Evolutionary conservation across 1,140 invertebrate genomes (phyloP), one percentile per base, ranked within the genome.

Genomic region (Drosophila lini): DNA sequence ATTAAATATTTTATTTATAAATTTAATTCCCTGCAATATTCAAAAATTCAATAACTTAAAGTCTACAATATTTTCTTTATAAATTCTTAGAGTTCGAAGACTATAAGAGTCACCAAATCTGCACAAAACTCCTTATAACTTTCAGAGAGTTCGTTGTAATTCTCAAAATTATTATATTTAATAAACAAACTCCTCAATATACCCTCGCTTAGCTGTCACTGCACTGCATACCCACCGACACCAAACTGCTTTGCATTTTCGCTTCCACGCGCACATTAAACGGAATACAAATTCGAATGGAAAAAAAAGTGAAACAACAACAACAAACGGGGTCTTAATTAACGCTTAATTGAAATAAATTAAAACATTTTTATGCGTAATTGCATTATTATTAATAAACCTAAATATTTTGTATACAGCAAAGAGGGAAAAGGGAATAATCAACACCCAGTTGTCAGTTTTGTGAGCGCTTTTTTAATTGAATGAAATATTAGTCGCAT

Each of bases 361-460:
- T 90, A 90, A 91, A 90, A 90, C 86, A 90, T 90, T 90, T 90
- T 90, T 90, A 90, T 90, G 86, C 86, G 88, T 90, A 90, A 90
- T 90, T 90, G 86, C 86, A 90, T 90, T 90, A 90, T 90, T 90
- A 90, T 90, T 90, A 85, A 90, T 90, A 90, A 90, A 91, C 81
- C 86, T 90, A 90, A 90, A 90, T 90, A 90, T 90, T 88, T 65
- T 90, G 80, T 74, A 65, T 85, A 22, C 11, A 36, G 50, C 8
- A n/a, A 15, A 6, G 32, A 34, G 44, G 44, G 42, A 10, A 38
- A 47, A 16, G 50, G 62, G 48, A 63, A 28, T 62, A 45, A 41
- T 62, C 50, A 44, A 75, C 74, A 77, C 73, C 61, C 74, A 67
- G 69, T 58, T 81, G 74, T 67, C 76, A 63, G 58, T 74, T 63